phyloP scores from a whole-genome alignment of 2,797 vertebrate species.

The Vespertilio murinus region DNA sequence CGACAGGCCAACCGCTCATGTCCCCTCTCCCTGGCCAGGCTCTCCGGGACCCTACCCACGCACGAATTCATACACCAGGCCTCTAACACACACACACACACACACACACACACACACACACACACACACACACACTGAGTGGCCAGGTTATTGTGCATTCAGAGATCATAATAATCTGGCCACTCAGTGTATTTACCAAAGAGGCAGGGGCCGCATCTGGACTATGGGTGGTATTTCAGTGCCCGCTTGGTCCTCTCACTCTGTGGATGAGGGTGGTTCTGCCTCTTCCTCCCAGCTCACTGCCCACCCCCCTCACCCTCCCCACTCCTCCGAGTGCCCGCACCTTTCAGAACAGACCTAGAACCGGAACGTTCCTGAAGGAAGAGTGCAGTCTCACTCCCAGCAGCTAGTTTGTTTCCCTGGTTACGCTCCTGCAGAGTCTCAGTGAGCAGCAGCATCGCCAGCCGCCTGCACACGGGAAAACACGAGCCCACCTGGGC shows the following conservation, averaged over 20 bases:
- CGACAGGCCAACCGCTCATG: too few species aligned
- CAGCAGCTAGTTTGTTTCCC: neutral
- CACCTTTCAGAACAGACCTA: neutral
- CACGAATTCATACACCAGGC: too few species aligned
- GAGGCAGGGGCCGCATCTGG: neutral
- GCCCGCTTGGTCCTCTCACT: accelerated
- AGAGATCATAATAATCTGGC: too few species aligned
- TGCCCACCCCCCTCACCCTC: accelerated
- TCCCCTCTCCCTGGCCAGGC: too few species aligned
- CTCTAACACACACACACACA: too few species aligned
- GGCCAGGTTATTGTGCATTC: too few species aligned
- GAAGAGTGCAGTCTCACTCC: neutral
- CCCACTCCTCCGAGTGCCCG: accelerated
- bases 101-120: too few species aligned
- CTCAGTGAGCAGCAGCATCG: conserved; percentile 48
- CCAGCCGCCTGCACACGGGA: conserved; percentile 56
- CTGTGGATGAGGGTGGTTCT: accelerated
- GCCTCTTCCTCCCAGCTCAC: accelerated
- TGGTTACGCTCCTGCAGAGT: conserved; percentile 51
- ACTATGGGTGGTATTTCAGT: accelerated
- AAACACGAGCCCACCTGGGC: conserved; percentile 42
- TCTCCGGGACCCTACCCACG: too few species aligned
- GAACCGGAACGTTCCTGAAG: neutral
- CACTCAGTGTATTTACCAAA: accelerated
- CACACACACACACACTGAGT: too few species aligned